Evolutionary conservation across 2,113 vertebrate genomes (phyloP).

Genomic region (Oncorhynchus masou): DNA sequence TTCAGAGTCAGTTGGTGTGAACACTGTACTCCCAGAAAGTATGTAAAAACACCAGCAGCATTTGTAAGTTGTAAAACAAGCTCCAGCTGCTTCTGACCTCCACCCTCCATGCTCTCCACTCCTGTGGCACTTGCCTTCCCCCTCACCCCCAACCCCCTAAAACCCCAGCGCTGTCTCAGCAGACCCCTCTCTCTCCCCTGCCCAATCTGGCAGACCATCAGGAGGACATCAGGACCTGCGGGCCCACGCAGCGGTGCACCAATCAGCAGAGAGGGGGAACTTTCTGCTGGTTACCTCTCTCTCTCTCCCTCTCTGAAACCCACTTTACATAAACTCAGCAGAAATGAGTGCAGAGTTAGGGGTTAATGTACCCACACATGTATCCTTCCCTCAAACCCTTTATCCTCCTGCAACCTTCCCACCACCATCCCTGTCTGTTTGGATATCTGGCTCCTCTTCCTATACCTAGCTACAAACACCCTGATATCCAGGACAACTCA

Average conservation of each 20-base stretch:
- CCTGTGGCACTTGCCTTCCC: neutral
- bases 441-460: slow-evolving; percentile 18
- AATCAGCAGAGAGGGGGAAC: slow-evolving; percentile 49
- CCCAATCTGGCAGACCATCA: neutral
- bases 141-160: neutral
- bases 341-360: slow-evolving; percentile 40
- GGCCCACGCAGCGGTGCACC: slow-evolving; percentile 29
- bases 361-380: slow-evolving; percentile 49
- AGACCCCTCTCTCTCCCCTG: slow-evolving; percentile 18
- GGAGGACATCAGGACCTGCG: slow-evolving; percentile 26
- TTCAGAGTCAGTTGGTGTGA: neutral
- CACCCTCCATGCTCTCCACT: neutral
- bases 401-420: slow-evolving; percentile 6
- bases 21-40: slow-evolving; percentile 10
- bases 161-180: slow-evolving; percentile 39
- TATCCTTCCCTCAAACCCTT: neutral
- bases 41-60: slow-evolving; percentile 6
- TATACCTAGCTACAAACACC: slow-evolving; percentile 33
- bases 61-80: neutral
- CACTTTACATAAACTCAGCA: slow-evolving; percentile 66
- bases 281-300: slow-evolving; percentile 36
- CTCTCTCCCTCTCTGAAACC: slow-evolving; percentile 6
- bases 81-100: neutral
- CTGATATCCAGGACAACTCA: slow-evolving; percentile 36
- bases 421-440: slow-evolving; percentile 13